Conservation (phyloP, 1,140 invertebrate species). For the Hormaphis cornu region DNA sequence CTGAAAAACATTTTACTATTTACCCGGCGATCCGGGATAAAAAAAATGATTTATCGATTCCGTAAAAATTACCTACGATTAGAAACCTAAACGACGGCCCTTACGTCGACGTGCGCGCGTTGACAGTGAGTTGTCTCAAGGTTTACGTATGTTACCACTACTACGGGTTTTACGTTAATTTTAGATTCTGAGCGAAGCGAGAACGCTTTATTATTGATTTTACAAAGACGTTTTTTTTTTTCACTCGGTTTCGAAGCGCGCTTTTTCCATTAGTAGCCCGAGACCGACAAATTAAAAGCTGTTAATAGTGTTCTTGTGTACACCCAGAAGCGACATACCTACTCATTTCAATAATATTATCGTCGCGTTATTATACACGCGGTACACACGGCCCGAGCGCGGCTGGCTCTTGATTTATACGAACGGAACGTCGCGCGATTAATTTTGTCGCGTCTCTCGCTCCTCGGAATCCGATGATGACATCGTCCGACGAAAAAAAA, state of each 20-base stretch:
- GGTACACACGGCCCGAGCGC: no score
- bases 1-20: no score
- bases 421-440: neutral
- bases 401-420: neutral
- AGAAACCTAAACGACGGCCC: no score
- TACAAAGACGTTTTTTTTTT: neutral
- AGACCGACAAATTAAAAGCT: constrained; percentile 10
- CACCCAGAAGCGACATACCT: neutral
- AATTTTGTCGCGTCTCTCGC: neutral
- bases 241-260: neutral
- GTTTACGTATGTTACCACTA: no score
- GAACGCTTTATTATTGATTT: no score
- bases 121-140: no score
- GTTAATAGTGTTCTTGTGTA: constrained; percentile 8
- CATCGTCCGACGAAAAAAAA: neutral
- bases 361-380: neutral
- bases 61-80: no score
- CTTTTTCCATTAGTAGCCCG: neutral
- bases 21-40: no score
- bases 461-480: neutral
- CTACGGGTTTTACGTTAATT: no score
- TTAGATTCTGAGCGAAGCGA: no score
- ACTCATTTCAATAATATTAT: neutral
- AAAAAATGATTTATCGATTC: no score
- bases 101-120: no score